phyloP scores from a whole-genome alignment of 2,888 invertebrate species.

The Ditula angustiorana region DNA sequence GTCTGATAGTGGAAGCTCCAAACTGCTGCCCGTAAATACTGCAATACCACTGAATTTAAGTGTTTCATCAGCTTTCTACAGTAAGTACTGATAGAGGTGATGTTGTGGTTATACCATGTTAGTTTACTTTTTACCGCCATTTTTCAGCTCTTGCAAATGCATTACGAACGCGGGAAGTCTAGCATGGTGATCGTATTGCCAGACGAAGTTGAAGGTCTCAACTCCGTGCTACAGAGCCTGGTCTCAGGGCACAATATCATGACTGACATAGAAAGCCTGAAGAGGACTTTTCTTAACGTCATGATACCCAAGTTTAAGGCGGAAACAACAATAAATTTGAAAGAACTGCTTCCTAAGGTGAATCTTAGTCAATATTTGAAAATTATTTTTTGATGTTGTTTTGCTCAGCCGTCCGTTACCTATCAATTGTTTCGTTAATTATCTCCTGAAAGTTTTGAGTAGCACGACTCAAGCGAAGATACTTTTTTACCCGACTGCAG shows the following conservation, averaged over 20 bases:
- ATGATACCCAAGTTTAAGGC: conserved; percentile 9
- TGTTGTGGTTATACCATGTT: no score
- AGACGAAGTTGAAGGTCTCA: conserved; percentile 10
- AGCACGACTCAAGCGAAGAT: no score
- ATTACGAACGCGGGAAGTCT: background rate
- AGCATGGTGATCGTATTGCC: conserved; percentile 2
- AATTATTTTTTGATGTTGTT: no score
- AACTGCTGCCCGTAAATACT: no score
- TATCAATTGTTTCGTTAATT: no score
- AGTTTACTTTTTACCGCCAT: background rate
- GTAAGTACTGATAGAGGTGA: no score
- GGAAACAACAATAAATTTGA: background rate
- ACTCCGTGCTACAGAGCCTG: background rate
- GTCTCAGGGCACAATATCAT: background rate
- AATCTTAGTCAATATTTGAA: background rate
- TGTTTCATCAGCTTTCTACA: background rate
- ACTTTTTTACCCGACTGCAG: no score
- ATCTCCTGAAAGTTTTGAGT: no score
- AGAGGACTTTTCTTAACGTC: background rate
- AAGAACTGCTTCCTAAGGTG: background rate
- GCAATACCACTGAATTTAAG: no score
- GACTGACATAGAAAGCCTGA: conserved; percentile 4
- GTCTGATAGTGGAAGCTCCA: no score
- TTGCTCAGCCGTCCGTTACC: background rate
- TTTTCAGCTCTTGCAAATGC: background rate